phyloP scores from a whole-genome alignment of 2,888 invertebrate species.

The Hetaerina titia region DNA sequence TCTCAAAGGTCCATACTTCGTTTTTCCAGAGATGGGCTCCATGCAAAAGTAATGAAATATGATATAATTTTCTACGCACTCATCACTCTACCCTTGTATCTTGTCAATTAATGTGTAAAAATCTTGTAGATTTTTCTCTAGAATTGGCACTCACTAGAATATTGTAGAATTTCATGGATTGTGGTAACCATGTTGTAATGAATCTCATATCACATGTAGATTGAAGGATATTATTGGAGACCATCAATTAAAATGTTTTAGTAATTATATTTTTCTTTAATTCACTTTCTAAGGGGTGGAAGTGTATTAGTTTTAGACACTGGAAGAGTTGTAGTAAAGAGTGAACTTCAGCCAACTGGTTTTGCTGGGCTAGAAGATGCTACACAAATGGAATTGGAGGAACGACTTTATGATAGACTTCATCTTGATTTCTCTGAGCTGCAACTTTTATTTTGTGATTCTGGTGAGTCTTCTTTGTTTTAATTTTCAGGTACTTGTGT shows the following conservation, averaged over 20 bases:
- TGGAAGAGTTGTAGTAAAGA: constrained; percentile 84
- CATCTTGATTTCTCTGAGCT: constrained; percentile 84
- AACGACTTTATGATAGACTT: constrained; percentile 87
- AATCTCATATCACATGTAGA: too few relatives aligned
- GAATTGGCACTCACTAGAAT: too few relatives aligned
- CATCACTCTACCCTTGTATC: neutral
- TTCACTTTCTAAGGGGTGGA: constrained; percentile 80
- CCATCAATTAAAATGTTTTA: too few relatives aligned
- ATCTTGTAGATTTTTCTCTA: neutral
- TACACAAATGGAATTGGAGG: constrained; percentile 90
- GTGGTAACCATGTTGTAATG: too few relatives aligned
- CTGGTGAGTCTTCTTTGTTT: constrained; percentile 76
- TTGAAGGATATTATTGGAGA: too few relatives aligned
- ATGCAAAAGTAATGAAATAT: constrained; percentile 80
- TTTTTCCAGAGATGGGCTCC: constrained; percentile 87
- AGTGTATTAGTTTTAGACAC: constrained; percentile 86
- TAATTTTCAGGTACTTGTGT: neutral
- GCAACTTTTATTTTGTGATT: constrained; percentile 83
- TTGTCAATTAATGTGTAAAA: neutral
- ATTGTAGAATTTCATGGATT: too few relatives aligned
- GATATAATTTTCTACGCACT: neutral
- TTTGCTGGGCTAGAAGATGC: constrained; percentile 84
- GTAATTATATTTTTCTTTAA: too few relatives aligned
- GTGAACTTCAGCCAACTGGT: constrained; percentile 86
- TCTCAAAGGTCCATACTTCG: constrained; percentile 86